A percentile compares a stretch with the other conserved stretches of the same genome.
These are phyloP conservation scores for Drosophila virilis DNA, from an alignment of 1,140 invertebrate species.

Conservation along the genomic window DNA sequence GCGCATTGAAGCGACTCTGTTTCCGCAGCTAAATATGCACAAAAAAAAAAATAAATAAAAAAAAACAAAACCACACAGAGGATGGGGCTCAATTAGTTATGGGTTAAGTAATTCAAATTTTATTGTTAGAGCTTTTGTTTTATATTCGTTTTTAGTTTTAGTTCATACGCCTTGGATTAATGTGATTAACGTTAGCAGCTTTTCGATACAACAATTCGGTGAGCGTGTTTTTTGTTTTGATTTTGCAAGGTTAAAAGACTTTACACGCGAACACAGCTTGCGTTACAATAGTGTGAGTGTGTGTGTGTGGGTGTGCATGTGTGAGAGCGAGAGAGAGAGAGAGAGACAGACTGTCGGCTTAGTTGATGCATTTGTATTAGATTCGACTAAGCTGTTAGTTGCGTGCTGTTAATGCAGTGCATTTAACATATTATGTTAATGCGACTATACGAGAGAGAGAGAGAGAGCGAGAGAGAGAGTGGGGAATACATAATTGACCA, in stretches of 20 bases:
- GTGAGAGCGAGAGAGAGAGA: slow-evolving; percentile 1
- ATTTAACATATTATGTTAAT: slow-evolving; percentile 11
- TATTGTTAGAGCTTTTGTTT: slow-evolving; percentile 13
- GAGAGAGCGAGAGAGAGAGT: not conserved
- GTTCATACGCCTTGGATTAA: slow-evolving; percentile 48
- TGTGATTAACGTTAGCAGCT: slow-evolving; percentile 35
- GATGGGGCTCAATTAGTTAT: slow-evolving; percentile 14
- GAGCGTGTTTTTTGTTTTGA: not conserved
- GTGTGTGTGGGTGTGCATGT: slow-evolving; percentile 2
- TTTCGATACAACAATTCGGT: slow-evolving; percentile 19
- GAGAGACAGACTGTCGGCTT: not conserved
- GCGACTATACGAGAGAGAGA: not conserved
- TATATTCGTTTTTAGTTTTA: slow-evolving; percentile 34
- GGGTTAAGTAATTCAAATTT: slow-evolving; percentile 1
- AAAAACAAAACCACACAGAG: slow-evolving; percentile 17
- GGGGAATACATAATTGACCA: not conserved
- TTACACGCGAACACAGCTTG: slow-evolving; percentile 31
- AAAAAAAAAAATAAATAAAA: slow-evolving; percentile 12
- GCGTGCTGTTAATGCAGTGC: slow-evolving; percentile 20
- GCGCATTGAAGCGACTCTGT: slow-evolving; percentile 91
- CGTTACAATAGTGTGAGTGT: slow-evolving; percentile 27
- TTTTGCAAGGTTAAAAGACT: slow-evolving; percentile 15
- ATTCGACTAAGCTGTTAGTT: slow-evolving; percentile 8
- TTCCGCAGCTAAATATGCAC: slow-evolving; percentile 88
- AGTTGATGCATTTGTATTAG: not conserved